Percentiles rank a stretch among this genome's conserved stretches.
phyloP scores from a whole-genome alignment of 2,113 vertebrate species.

The Proterorhinus semilunaris region DNA sequence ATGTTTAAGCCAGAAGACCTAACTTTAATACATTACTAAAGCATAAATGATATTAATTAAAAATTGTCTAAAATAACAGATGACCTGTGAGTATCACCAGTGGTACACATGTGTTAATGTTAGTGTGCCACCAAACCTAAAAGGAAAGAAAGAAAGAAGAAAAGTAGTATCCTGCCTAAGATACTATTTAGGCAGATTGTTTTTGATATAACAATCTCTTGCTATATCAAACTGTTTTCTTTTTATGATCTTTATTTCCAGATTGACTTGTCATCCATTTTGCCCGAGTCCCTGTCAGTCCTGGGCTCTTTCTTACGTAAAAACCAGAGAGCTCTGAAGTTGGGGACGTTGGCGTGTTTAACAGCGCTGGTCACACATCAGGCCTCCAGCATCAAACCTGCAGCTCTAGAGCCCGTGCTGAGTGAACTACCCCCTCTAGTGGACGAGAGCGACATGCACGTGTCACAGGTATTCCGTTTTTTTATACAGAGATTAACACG shows the following conservation, averaged over 20 bases:
- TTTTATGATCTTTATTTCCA: background rate
- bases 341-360: conserved; percentile 83
- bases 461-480: conserved; percentile 80
- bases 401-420: conserved; percentile 79
- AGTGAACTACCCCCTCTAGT: conserved; percentile 84
- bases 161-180: no score
- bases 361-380: conserved; percentile 84
- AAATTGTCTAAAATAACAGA: no score
- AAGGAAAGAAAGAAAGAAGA: no score
- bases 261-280: conserved; percentile 82
- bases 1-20: no score
- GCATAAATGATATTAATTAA: no score
- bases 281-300: conserved; percentile 83
- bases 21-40: no score
- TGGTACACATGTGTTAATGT: no score
- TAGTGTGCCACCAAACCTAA: no score
- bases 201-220: no score
- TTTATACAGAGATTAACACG: background rate
- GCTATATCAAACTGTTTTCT: no score
- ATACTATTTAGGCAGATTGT: no score
- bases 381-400: conserved; percentile 79
- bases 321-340: conserved; percentile 86
- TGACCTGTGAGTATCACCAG: no score
- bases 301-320: conserved; percentile 90
- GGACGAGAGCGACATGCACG: conserved; percentile 88